Evolutionary conservation across 2,888 invertebrate species (phyloP).

Genomic region (Eupithecia dodoneata): DNA sequence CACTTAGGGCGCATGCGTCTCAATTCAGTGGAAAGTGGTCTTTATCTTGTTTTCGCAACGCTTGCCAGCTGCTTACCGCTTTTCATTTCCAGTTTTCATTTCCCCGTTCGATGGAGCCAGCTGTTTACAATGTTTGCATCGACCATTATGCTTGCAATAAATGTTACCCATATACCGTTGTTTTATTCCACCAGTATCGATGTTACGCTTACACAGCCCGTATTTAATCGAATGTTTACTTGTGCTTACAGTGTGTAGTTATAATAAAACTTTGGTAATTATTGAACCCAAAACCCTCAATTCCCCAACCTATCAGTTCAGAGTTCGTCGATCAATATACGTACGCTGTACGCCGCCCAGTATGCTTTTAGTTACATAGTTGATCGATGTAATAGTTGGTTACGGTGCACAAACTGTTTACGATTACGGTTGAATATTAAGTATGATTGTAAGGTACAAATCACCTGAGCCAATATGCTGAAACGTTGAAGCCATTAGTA

Average conservation of each 20-base stretch:
- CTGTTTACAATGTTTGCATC: slow-evolving; percentile 54
- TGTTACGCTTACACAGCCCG: not conserved
- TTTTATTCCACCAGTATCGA: slow-evolving; percentile 74
- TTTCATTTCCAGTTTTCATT: slow-evolving; percentile 64
- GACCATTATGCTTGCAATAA: slow-evolving; percentile 72
- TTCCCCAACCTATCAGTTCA: not conserved
- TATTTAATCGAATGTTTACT: not conserved
- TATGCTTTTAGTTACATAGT: slow-evolving; percentile 51
- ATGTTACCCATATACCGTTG: slow-evolving; percentile 73
- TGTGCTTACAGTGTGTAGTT: slow-evolving; percentile 8
- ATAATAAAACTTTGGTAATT: slow-evolving; percentile 28
- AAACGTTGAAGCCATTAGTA: slow-evolving; percentile 35
- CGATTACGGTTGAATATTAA: not conserved
- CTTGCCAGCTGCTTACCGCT: slow-evolving; percentile 64
- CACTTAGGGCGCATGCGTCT: slow-evolving; percentile 16
- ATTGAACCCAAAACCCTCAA: slow-evolving; percentile 25
- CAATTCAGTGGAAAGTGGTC: slow-evolving; percentile 22
- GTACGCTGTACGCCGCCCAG: slow-evolving; percentile 68
- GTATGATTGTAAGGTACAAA: slow-evolving; percentile 18
- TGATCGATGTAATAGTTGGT: slow-evolving; percentile 45
- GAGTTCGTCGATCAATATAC: slow-evolving; percentile 49
- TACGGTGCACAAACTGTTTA: slow-evolving; percentile 14
- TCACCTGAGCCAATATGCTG: not conserved
- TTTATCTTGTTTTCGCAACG: slow-evolving; percentile 59
- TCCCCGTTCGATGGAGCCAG: slow-evolving; percentile 60